These are phyloP conservation scores for Seriola rivoliana DNA, from an alignment of 2,113 vertebrate genomes.

Conservation along the genomic window DNA sequence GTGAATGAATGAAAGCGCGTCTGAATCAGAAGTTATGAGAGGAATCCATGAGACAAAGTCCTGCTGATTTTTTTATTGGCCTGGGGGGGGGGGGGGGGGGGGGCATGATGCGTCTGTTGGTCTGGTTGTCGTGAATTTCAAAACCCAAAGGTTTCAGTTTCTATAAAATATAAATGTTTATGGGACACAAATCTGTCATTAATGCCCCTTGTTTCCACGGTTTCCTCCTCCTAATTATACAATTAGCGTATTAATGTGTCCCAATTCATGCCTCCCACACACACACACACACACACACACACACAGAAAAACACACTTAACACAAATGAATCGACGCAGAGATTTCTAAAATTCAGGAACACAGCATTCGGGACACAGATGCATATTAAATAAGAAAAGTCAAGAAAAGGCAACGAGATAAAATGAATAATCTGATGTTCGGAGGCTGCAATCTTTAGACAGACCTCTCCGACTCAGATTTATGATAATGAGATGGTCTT, in stretches of 20 bases:
- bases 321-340: not conserved
- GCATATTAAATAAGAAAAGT: conserved; percentile 2
- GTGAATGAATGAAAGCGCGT: too few relatives aligned
- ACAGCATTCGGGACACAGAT: not conserved
- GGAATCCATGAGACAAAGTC: too few relatives aligned
- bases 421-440: not conserved
- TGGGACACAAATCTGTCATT: conserved; percentile 3
- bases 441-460: not conserved
- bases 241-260: conserved; percentile 18
- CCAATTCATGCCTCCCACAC: not conserved
- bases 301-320: too few relatives aligned
- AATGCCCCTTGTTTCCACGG: not conserved
- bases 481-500: not conserved
- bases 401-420: not conserved
- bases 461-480: not conserved
- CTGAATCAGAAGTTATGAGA: too few relatives aligned
- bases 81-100: too few relatives aligned
- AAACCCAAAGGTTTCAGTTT: not conserved
- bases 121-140: not conserved
- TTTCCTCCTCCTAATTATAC: conserved; percentile 10
- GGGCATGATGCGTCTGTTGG: not conserved
- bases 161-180: not conserved
- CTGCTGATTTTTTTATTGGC: too few relatives aligned
- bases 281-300: not conserved
- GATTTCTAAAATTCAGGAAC: not conserved